Evolutionary conservation across 2,113 vertebrate genomes (phyloP), one percentile per base, ranked within the genome.

Genomic region (Gavia stellata): DNA sequence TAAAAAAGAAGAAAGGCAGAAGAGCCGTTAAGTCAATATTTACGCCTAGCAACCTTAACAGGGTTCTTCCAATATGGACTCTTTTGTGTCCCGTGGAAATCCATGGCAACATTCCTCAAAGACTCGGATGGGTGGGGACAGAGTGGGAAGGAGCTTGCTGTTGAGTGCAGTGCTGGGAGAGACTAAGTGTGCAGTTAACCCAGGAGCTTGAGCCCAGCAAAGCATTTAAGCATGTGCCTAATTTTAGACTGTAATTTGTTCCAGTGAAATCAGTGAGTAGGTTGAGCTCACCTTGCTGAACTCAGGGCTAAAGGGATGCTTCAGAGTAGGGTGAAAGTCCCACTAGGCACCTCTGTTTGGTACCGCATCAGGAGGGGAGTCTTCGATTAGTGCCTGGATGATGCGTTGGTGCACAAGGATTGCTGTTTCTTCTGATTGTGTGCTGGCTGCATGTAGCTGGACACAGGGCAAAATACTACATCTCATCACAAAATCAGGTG

Each of bases 11-110:
- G 95, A 97, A 73, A 95, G 95, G 95, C 92, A 86, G 90, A 96
- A 97, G 91, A 97, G 88, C 92, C 81, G 94, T 85, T 81, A 97
- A 97, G 92, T 97, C 95, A 97, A 94, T 97, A 96, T 97, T 96
- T 97, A 96, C 66, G 53, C 96, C 97, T 97, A 96, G 95, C 96
- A 97, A 95, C 95, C 95, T 94, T 89, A 92, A 63, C 93, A 91
- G 96, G 91, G 89, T 85, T 95, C 96, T 94, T 97, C 95, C 94
- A 97, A 95, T 95, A 94, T 95, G 95, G 96, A 84, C 78, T 85
- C 92, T 47, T 87, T 78, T 62, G 92, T 97, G 95, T 97, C 92
- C 95, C 2, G 3, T 92, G 83, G 89, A 97, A 97, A 97, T 90
- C 96, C 94, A 96, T 97, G 91, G 95, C 96, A 97, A 94, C 92